A percentile compares a stretch with the other conserved stretches of the same genome.
Conservation (phyloP, 2,113 vertebrate genomes). For the Regulus satrapa region DNA sequence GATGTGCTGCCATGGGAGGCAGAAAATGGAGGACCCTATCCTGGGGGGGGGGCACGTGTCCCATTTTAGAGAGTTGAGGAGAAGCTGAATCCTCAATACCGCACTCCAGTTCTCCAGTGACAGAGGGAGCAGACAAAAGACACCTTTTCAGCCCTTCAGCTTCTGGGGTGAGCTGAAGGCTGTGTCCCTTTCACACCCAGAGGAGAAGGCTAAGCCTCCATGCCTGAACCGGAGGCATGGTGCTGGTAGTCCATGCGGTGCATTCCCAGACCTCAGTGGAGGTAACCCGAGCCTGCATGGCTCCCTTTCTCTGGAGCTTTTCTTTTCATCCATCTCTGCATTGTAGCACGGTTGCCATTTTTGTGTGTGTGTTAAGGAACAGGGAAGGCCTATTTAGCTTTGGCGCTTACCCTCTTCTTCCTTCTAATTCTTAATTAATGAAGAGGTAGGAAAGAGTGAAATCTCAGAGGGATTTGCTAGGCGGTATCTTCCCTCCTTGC, state of each 20-base stretch:
- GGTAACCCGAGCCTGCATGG: not conserved
- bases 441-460: not conserved
- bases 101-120: not conserved
- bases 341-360: slow-evolving; percentile 20
- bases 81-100: not conserved
- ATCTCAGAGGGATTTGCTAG: not conserved
- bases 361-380: not conserved
- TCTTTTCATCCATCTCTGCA: not conserved
- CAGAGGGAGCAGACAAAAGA: not conserved
- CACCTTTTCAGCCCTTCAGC: not conserved
- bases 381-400: not conserved
- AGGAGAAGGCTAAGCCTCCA: not conserved
- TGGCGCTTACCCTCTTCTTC: not conserved
- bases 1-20: not conserved
- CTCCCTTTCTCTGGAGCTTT: not conserved
- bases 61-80: not conserved
- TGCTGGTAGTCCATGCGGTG: not conserved
- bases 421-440: not conserved
- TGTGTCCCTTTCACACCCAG: not conserved
- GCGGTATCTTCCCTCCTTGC: rapidly evolving
- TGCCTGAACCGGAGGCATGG: not conserved
- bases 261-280: not conserved
- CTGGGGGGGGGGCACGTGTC: not conserved
- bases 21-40: slow-evolving; percentile 46
- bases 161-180: not conserved